Base-by-base conservation (phyloP, 2,113 vertebrate species). In the Malurus melanocephalus region DNA sequence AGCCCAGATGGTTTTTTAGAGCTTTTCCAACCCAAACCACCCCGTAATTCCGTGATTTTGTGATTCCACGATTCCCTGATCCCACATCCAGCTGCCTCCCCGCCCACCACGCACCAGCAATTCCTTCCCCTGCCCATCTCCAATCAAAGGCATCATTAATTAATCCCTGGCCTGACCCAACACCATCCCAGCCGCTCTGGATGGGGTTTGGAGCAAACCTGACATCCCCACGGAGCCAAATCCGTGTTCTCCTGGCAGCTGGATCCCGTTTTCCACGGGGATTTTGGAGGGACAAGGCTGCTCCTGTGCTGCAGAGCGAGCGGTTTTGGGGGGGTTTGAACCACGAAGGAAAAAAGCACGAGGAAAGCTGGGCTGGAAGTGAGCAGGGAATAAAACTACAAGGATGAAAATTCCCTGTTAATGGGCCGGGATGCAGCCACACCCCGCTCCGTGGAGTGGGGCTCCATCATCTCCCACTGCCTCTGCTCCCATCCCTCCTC, bases 51-150 rank as follows among this genome's bases (percentile, higher is more conserved):
- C 17, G 1, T 10, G 33, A 33, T 38, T 38, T 11, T 38, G 16
- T 20, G 33, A 48, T 49, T n/a, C 65, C 17, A 0, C 10, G 23
- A 33, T 35, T 66, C 81, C 46, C 60, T 30, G 60, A 14, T 26
- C 60, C 46, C 11, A 43, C 46, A 7, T 8, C 68, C 80, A 33
- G 45, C 80, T 80, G 21, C 59, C 38, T 61, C 38, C 65, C 11
- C 5, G 5, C 90, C 65, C 13, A 0, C 33, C 17, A 6, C 19
- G 43, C 5, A 0, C 57, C 5, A 26, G 11, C 0, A 1, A 38
- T 43, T 65, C 1, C 1, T 43, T 65, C 1, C 1, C 48, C 38
- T 2, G 3, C 73, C 17, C 16, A 0, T 21, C 42, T 16, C 72
- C 5, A 22, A 61, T 51, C 13, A 1, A 61, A 56, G 32, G 2